These are phyloP conservation scores for Micromesistius poutassou DNA, from an alignment of 2,797 vertebrate genomes.

Conservation along the genomic window DNA sequence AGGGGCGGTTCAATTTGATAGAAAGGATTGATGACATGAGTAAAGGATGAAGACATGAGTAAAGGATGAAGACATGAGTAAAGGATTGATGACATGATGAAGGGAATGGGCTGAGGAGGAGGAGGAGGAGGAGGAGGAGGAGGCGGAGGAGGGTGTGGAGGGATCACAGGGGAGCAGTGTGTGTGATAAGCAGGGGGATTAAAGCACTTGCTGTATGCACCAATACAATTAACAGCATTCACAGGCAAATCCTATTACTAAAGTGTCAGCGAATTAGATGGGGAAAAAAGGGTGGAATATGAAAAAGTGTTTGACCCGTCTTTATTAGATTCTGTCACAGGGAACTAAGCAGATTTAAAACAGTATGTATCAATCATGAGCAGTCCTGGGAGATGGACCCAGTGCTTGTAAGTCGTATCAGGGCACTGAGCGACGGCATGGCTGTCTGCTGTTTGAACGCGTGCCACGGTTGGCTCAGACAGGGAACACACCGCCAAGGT, in stretches of 20 bases:
- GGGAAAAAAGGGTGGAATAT: conserved; percentile 41
- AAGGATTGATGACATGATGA: conserved; percentile 9
- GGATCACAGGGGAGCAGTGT: conserved; percentile 18
- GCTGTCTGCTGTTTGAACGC: conserved; percentile 58
- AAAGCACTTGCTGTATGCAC: conserved; percentile 55
- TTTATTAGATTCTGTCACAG: conserved; percentile 70
- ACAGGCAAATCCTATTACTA: conserved; percentile 74
- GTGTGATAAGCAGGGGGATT: conserved; percentile 58
- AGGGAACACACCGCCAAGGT: conserved; percentile 32
- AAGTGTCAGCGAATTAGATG: conserved; percentile 65
- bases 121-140: neutral
- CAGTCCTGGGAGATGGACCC: conserved; percentile 71
- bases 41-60: conserved; percentile 9
- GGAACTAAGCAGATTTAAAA: conserved; percentile 70
- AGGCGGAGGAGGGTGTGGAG: neutral
- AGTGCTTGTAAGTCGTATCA: conserved; percentile 68
- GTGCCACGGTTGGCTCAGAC: conserved; percentile 68
- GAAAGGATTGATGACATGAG: conserved; percentile 28
- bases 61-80: conserved; percentile 26
- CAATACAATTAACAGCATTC: conserved; percentile 72
- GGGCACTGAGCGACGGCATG: conserved; percentile 63
- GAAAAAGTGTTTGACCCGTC: conserved; percentile 64
- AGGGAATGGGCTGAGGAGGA: conserved; percentile 7
- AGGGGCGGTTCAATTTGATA: conserved; percentile 38
- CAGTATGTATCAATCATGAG: conserved; percentile 68